Conservation (phyloP, 2,888 invertebrate species). For the Cyrtodaria siliqua region DNA sequence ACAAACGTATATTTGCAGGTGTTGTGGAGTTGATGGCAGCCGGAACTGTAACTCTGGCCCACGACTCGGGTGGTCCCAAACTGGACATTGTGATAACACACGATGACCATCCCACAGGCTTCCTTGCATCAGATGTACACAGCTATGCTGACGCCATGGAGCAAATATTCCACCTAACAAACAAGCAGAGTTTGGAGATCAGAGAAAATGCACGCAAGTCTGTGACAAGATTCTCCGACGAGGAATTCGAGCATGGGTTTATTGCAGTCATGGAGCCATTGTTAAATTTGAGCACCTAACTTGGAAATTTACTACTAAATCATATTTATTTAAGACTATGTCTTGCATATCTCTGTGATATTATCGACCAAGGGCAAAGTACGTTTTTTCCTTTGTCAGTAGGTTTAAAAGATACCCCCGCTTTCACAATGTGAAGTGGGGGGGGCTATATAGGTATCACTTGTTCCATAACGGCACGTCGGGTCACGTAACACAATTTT, state of each 20-base stretch:
- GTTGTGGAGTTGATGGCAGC: slow-evolving; percentile 99
- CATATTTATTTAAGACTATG: no score
- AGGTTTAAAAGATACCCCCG: no score
- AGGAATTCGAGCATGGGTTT: slow-evolving; percentile 90
- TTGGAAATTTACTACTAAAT: no score
- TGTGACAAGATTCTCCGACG: slow-evolving; percentile 94
- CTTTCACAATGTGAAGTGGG: no score
- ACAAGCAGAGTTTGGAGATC: slow-evolving; percentile 89
- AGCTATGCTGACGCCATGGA: slow-evolving; percentile 82
- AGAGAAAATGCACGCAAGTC: slow-evolving; percentile 93
- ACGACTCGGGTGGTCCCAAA: slow-evolving; percentile 97
- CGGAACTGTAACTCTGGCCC: slow-evolving; percentile 96
- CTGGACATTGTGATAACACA: slow-evolving; percentile 94
- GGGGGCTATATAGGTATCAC: no score
- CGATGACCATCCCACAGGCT: slow-evolving; percentile 89
- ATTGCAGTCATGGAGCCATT: slow-evolving; percentile 59
- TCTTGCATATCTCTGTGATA: no score
- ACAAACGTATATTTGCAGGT: slow-evolving; percentile 88
- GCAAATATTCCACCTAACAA: slow-evolving; percentile 77
- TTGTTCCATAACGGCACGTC: no score
- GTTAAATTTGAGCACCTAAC: slow-evolving; percentile 6
- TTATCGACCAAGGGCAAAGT: no score
- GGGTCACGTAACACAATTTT: no score
- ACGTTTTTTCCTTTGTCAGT: no score
- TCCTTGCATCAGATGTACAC: slow-evolving; percentile 92